Conservation (phyloP, 1,140 invertebrate genomes). For the Pseudomyrmex cubaensis region DNA sequence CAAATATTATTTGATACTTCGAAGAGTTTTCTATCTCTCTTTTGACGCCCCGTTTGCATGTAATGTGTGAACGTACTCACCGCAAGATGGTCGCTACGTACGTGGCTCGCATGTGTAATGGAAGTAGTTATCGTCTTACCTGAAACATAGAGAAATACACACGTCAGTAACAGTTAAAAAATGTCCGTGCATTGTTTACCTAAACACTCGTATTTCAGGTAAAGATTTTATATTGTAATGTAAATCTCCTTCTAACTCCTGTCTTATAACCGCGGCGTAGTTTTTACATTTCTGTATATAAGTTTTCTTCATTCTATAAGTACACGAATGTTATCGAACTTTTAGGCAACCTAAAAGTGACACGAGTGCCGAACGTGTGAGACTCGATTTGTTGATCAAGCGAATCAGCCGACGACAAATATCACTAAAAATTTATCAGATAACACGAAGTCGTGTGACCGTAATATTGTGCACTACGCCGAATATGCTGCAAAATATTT, state of each 20-base stretch:
- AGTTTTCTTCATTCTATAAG: background rate
- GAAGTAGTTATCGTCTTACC: conserved; percentile 54
- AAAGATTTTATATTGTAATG: background rate
- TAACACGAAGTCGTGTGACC: background rate
- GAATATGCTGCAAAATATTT: too few relatives aligned
- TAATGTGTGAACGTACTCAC: conserved; percentile 63
- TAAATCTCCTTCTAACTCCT: background rate
- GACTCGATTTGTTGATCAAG: too few relatives aligned
- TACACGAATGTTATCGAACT: background rate
- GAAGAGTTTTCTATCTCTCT: background rate
- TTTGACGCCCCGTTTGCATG: background rate
- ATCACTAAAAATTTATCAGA: conserved; percentile 7
- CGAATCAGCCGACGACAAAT: background rate
- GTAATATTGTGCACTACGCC: too few relatives aligned
- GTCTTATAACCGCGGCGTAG: too few relatives aligned
- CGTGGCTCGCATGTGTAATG: conserved; percentile 5
- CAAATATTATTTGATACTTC: background rate
- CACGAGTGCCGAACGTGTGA: background rate
- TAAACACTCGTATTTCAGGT: background rate
- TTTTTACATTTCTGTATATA: too few relatives aligned
- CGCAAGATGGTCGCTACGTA: conserved; percentile 3
- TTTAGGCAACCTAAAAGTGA: conserved; percentile 3
- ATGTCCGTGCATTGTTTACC: too few relatives aligned
- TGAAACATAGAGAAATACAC: conserved; percentile 49
- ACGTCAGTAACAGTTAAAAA: background rate